Base-by-base conservation (phyloP, 2,888 invertebrate species). In the Pheosia tremula region DNA sequence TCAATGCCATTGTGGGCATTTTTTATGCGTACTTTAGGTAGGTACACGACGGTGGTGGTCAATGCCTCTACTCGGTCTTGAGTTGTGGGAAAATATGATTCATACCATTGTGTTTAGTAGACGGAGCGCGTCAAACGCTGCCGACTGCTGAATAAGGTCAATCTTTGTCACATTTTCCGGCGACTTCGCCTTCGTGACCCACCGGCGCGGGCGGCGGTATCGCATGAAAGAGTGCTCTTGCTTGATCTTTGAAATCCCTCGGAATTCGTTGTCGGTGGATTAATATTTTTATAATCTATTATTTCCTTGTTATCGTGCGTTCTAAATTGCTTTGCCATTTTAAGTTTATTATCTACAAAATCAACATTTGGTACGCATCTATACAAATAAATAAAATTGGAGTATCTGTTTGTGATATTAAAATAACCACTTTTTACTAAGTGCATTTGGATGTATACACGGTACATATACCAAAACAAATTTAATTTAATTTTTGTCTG, bases 1-100 rank as follows among this genome's bases (percentile, higher is more conserved):
- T 41, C 60, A 57, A 55, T 72, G 58, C 57, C 58, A 66, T 63
- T 72, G 62, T 67, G 49, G 63, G 62, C 60, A 61, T 62, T 73
- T 70, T 77, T 66, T 71, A 63, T 61, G 56, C 38, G 7, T 24
- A 24, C 24, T 24, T 54, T 54, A 49, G 3, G 7, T 9, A 3
- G 64, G 4, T 7, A n/a, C 24, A 43, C 41, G 43, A 24, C n/a
- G 4, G n/a, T 11, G 24, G 24, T 56, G 71, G 73, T 72, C 74
- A 77, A 68, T 73, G 75, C 70, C 72, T 72, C 75, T 74, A 71
- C 76, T 76, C 66, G 65, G 67, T 67, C 64, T 68, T 68, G 65
- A 77, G 79, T 86, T 84, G 82, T 83, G 81, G 79, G 85, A 89
- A 85, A 82, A 85, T 80, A 82, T 89, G 89, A 90, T 78, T 89